phyloP scores from a whole-genome alignment of 1,140 invertebrate species.

The Trichomalopsis sarcophagae region DNA sequence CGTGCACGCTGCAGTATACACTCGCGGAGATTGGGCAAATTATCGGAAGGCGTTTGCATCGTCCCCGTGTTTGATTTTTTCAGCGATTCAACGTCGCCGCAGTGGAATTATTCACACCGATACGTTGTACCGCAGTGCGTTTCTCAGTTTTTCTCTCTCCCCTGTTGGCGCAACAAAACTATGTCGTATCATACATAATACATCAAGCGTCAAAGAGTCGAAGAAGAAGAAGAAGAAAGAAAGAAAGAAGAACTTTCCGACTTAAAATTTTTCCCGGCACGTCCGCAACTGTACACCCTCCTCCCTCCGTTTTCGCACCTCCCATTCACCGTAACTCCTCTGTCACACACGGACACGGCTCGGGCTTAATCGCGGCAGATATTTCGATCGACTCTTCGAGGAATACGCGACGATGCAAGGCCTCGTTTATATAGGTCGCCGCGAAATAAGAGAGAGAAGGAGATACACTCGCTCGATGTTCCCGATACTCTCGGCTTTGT shows the following conservation, averaged over 20 bases:
- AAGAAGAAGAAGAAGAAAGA: constrained; percentile 1
- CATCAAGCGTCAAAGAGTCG: constrained; percentile 26
- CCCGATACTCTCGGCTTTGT: background rate
- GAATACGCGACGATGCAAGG: no score
- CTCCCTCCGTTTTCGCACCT: background rate
- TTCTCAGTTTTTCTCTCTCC: no score
- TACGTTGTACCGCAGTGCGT: no score
- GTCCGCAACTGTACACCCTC: constrained; percentile 1
- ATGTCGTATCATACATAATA: background rate
- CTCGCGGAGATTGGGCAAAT: no score
- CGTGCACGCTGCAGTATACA: no score
- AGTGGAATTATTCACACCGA: no score
- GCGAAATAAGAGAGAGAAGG: no score
- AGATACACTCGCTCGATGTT: background rate
- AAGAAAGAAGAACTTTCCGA: constrained; percentile 1
- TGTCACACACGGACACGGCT: background rate
- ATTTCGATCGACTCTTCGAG: background rate
- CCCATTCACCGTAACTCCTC: background rate
- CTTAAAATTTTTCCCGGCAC: constrained; percentile 34
- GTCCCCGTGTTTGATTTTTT: no score
- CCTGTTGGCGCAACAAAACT: no score
- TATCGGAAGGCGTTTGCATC: no score
- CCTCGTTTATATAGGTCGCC: no score
- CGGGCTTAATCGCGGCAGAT: background rate
- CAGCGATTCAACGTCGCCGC: no score